These are phyloP conservation scores for Alectoris magna DNA, from an alignment of 2,797 vertebrate genomes.

Conservation along the genomic window DNA sequence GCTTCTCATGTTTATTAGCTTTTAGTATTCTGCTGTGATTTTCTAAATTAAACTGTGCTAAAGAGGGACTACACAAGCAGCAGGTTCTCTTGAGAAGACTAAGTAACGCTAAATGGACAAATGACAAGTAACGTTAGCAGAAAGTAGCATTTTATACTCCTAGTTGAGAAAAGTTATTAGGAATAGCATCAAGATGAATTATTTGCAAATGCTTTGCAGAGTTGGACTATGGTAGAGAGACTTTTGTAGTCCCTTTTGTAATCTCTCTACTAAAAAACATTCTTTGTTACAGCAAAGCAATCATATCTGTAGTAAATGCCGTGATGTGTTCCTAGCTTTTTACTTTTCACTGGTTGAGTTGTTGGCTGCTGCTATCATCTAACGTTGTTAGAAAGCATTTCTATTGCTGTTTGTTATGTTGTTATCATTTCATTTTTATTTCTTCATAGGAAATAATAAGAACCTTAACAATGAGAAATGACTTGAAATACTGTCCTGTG, in stretches of 20 bases:
- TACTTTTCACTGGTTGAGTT: conserved; percentile 18
- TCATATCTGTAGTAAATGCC: neutral
- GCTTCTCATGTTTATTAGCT: neutral
- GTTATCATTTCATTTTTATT: conserved; percentile 10
- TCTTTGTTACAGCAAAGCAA: neutral
- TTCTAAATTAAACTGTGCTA: neutral
- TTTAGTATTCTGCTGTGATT: neutral
- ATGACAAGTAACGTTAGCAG: neutral
- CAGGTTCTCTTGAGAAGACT: neutral
- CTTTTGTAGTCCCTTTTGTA: neutral
- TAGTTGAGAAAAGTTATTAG: neutral
- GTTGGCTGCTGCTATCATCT: conserved; percentile 22
- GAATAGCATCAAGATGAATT: neutral
- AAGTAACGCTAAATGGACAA: conserved; percentile 1
- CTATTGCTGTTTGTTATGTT: neutral
- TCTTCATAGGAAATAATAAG: conserved; percentile 13
- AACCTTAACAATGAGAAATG: neutral
- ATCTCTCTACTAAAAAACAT: neutral
- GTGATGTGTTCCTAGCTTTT: neutral
- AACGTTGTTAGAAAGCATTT: conserved; percentile 2
- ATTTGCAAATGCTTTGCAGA: neutral
- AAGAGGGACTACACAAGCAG: neutral
- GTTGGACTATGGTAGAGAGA: neutral
- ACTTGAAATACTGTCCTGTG: neutral
- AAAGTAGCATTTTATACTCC: neutral